Conservation (phyloP, 2,888 invertebrate species). For the Melipona bicolor region DNA sequence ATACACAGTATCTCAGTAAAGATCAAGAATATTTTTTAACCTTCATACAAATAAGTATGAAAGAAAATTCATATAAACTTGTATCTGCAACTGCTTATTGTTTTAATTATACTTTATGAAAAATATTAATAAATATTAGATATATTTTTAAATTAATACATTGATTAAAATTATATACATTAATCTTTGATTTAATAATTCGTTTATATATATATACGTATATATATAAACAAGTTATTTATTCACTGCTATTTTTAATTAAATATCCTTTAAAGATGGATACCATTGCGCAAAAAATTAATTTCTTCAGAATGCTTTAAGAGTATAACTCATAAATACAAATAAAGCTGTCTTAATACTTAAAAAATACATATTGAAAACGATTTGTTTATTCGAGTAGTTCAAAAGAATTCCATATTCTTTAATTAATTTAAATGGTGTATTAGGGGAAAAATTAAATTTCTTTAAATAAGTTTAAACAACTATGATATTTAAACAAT, state of each 20-base stretch:
- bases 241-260: constrained; percentile 11
- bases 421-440: background rate
- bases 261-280: background rate
- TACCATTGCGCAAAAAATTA: constrained; percentile 14
- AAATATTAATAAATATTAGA: constrained; percentile 36
- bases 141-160: constrained; percentile 31
- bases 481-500: background rate
- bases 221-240: constrained; percentile 10
- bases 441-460: background rate
- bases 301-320: background rate
- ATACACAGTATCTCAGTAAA: constrained; percentile 25
- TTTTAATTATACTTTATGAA: constrained; percentile 22
- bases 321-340: background rate
- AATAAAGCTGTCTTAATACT: constrained; percentile 1
- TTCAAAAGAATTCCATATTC: constrained; percentile 5
- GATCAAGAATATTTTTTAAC: constrained; percentile 23
- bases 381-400: constrained; percentile 3
- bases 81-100: constrained; percentile 23
- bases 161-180: constrained; percentile 9
- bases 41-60: constrained; percentile 11
- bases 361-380: background rate
- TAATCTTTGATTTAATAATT: background rate
- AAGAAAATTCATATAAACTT: constrained; percentile 37
- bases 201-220: background rate
- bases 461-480: background rate